Conservation (phyloP, 2,113 vertebrate species). For the Neotoma lepida region DNA sequence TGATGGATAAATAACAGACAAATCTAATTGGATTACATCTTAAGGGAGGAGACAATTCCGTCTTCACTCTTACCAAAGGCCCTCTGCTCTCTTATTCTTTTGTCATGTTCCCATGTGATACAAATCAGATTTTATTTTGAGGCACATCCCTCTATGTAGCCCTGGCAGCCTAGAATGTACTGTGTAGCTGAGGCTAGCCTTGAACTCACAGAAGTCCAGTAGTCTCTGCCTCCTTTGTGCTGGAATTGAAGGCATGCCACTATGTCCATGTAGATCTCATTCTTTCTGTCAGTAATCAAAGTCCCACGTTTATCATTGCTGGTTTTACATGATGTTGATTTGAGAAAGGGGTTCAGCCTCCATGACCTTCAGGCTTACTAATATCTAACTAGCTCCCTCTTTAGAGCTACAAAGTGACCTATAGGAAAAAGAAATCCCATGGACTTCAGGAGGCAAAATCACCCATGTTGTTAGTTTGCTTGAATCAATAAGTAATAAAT, state of each 20-base stretch:
- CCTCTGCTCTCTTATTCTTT: neutral
- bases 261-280: too few relatives aligned
- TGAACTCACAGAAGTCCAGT: neutral
- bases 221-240: neutral
- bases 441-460: neutral
- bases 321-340: neutral
- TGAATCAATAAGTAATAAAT: neutral
- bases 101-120: neutral
- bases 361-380: neutral
- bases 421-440: neutral
- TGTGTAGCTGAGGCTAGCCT: too few relatives aligned
- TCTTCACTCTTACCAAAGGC: neutral
- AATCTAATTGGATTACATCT: neutral
- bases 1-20: neutral
- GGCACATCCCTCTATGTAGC: neutral
- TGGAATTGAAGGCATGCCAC: neutral
- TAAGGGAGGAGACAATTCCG: neutral
- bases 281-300: neutral
- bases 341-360: neutral
- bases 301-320: neutral
- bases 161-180: neutral
- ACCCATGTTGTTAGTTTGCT: neutral
- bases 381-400: neutral
- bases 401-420: neutral
- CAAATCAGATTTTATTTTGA: neutral